Conservation (phyloP, 2,888 invertebrate species). For the Malacosoma neustria region DNA sequence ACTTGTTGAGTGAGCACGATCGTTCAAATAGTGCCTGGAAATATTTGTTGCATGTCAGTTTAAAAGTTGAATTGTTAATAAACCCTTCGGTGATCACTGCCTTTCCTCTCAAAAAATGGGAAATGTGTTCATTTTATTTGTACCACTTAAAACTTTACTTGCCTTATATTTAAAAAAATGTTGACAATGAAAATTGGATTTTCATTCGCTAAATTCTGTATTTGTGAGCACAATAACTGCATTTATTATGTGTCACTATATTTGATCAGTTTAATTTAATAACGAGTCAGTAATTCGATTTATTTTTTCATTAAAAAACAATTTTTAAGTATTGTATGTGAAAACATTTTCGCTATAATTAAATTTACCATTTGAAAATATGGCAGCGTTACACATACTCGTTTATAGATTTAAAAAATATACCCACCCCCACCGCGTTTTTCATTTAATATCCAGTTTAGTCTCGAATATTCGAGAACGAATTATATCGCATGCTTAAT, state of each 20-base stretch:
- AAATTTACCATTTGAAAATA: no score
- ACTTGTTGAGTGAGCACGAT: no score
- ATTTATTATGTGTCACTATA: constrained; percentile 44
- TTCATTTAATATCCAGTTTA: no score
- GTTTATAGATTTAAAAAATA: no score
- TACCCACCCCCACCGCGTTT: no score
- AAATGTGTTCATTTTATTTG: constrained; percentile 49
- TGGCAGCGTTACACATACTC: no score
- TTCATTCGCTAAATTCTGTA: constrained; percentile 25
- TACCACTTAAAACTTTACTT: constrained; percentile 33
- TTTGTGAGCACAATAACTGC: constrained; percentile 45
- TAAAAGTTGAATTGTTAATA: constrained; percentile 36
- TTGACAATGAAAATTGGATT: constrained; percentile 33
- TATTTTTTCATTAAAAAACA: no score
- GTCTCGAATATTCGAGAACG: no score
- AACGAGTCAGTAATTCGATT: constrained; percentile 2
- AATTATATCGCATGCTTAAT: no score
- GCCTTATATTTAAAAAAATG: constrained; percentile 35
- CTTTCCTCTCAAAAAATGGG: constrained; percentile 23
- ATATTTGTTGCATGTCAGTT: constrained; percentile 44
- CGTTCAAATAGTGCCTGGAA: constrained; percentile 13
- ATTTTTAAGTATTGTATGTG: no score
- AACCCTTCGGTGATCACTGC: constrained; percentile 49
- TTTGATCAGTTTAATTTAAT: constrained; percentile 3
- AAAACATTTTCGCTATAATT: no score